Percentiles rank a stretch among this genome's conserved stretches.
phyloP scores from a whole-genome alignment of 2,888 invertebrate genomes.

The Norana najaformis region DNA sequence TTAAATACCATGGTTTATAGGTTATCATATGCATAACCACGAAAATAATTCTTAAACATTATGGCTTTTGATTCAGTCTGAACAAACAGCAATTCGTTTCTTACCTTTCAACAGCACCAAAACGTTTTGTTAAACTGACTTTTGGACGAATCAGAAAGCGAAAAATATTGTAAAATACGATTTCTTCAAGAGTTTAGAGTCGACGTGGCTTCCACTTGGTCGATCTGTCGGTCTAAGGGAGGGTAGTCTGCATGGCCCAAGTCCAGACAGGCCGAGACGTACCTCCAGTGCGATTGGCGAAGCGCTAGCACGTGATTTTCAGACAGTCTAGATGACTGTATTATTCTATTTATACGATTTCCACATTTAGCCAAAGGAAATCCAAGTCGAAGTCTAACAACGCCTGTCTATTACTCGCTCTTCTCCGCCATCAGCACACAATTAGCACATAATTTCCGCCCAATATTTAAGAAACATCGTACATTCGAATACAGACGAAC shows the following conservation, averaged over 20 bases:
- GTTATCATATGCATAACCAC: background rate
- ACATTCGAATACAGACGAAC: background rate
- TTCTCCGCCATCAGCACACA: background rate
- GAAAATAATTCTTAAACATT: background rate
- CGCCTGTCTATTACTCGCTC: background rate
- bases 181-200: background rate
- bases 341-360: constrained; percentile 13
- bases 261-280: background rate
- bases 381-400: background rate
- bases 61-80: background rate
- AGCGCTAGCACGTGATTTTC: background rate
- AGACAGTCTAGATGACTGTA: constrained; percentile 5
- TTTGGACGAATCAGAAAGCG: background rate
- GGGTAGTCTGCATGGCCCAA: background rate
- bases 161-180: background rate
- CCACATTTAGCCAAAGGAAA: constrained; percentile 1
- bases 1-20: background rate
- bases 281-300: constrained; percentile 10
- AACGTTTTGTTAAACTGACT: background rate
- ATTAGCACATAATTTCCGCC: background rate
- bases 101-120: background rate
- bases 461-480: background rate
- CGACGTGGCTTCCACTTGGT: constrained; percentile 13
- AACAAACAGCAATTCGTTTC: background rate
- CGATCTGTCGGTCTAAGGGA: background rate